Evolutionary conservation across 2,797 vertebrate species (phyloP).

Genomic region (Chromobotia macracanthus): DNA sequence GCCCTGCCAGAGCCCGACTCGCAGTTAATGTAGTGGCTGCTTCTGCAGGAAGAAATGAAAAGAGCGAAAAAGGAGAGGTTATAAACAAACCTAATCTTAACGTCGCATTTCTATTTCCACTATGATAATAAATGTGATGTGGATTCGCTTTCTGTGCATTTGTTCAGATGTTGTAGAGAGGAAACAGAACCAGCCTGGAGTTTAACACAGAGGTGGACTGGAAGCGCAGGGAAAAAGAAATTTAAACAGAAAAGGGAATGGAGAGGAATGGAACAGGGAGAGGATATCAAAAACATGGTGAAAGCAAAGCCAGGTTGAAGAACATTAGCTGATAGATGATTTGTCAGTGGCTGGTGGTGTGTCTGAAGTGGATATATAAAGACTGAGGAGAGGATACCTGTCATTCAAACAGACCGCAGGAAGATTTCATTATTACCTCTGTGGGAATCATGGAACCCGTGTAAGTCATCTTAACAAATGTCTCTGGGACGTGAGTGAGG

Average conservation of each 20-base stretch:
- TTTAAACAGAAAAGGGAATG: not conserved
- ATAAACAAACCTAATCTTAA: constrained; percentile 37
- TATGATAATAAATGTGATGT: not conserved
- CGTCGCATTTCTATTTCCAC: constrained; percentile 14
- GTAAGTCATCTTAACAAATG: constrained; percentile 38
- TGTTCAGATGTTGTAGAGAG: not conserved
- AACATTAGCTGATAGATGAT: not conserved
- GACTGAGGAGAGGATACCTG: not conserved
- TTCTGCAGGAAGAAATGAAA: constrained; percentile 24
- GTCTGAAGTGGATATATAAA: not conserved
- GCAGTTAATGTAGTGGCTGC: constrained; percentile 29
- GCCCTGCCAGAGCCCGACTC: constrained; percentile 31
- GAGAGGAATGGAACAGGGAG: not conserved
- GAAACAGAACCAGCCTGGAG: not conserved
- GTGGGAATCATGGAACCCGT: constrained; percentile 25
- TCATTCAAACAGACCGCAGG: constrained; percentile 13
- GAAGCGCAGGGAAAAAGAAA: not conserved
- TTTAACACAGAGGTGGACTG: constrained; percentile 9
- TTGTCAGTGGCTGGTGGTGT: not conserved
- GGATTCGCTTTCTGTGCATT: constrained; percentile 6
- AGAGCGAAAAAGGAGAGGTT: not conserved
- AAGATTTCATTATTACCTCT: constrained; percentile 27
- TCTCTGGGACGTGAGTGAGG: too few relatives aligned
- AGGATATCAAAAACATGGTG: not conserved
- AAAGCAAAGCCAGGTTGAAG: not conserved